Evolutionary conservation across 2,888 invertebrate genomes (phyloP), one percentile per base, ranked within the genome.

Genomic region (Eulithis prunata): DNA sequence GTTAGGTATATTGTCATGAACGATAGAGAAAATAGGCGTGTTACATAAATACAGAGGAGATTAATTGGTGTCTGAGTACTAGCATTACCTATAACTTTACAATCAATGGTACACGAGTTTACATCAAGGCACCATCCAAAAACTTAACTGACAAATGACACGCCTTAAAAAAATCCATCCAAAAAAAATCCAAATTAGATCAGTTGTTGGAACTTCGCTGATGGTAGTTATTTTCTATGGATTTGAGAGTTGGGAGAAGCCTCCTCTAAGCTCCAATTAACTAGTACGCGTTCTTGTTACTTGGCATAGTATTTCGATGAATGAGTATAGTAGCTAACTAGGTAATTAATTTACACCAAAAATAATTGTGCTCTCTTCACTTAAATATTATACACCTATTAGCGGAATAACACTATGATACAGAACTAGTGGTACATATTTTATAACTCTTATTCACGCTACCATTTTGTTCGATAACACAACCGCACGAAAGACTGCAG

Each of bases 31-130:
- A 84, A 80, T 82, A 88, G 85, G 83, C 86, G 79, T 85, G 74
- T 81, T 89, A 89, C 41, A 49, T 46, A 28, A 57, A 82, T 91
- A 91, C 89, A 91, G 81, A 87, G 83, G 84, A 79, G 81, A 51
- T 43, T 28, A 58, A 80, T 78, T 75, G 74, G 80, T 76, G 80
- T 82, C 72, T 71, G 70, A 77, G 75, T 87, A 87, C 87, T 88
- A 90, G 90, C 89, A 87, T 86, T 92, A 89, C 10, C 21, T 90
- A 91, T 90, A 91, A 86, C 83, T 89, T 87, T 89, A 90, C 87
- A 88, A 62, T 84, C 55, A 51, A 54, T 82, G 45, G 81, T 79
- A 86, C 21, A 14, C 14, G 10, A 5, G 41, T 41, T 41, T 41
- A 41, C 41, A 41, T 41, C 41, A 41, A 41, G 6, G 41, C 41